A percentile compares a stretch with the other conserved stretches of the same genome.
Conservation (phyloP, 1,140 invertebrate genomes). For the Dolichoris vasculosae region DNA sequence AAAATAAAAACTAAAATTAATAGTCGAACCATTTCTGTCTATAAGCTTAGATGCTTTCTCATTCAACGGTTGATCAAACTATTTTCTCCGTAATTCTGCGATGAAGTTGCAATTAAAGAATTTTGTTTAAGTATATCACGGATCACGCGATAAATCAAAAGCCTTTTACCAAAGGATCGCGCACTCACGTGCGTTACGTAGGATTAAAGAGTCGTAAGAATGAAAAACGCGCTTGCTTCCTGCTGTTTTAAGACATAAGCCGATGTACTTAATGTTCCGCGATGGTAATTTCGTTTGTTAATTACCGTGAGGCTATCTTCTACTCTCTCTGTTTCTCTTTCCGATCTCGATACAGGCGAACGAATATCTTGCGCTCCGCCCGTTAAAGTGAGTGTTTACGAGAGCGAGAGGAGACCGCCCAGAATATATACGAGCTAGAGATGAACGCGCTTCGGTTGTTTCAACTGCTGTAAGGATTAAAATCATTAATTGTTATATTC, state of each 20-base stretch:
- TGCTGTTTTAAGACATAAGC: slow-evolving; percentile 49
- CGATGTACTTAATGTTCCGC: slow-evolving; percentile 45
- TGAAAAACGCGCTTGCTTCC: slow-evolving; percentile 55
- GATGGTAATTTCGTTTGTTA: slow-evolving; percentile 66
- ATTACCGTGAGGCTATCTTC: slow-evolving; percentile 57
- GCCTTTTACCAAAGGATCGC: neutral
- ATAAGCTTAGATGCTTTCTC: too few relatives aligned
- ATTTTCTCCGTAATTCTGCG: neutral
- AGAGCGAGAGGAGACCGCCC: slow-evolving; percentile 27
- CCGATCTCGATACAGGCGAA: slow-evolving; percentile 50
- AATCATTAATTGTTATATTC: slow-evolving; percentile 69
- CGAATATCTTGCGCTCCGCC: slow-evolving; percentile 61
- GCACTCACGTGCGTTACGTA: neutral
- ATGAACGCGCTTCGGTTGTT: slow-evolving; percentile 55
- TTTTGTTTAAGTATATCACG: neutral
- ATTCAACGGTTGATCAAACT: neutral
- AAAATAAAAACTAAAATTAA: neutral
- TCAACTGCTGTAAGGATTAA: slow-evolving; percentile 62
- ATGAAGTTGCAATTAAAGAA: neutral
- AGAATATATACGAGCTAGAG: slow-evolving; percentile 48
- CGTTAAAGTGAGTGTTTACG: slow-evolving; percentile 59
- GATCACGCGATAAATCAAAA: slow-evolving; percentile 36
- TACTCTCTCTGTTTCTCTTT: neutral
- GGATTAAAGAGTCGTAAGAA: slow-evolving; percentile 62
- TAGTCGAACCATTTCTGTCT: neutral